phyloP scores from a whole-genome alignment of 2,888 invertebrate species.

The Papilio elwesi region DNA sequence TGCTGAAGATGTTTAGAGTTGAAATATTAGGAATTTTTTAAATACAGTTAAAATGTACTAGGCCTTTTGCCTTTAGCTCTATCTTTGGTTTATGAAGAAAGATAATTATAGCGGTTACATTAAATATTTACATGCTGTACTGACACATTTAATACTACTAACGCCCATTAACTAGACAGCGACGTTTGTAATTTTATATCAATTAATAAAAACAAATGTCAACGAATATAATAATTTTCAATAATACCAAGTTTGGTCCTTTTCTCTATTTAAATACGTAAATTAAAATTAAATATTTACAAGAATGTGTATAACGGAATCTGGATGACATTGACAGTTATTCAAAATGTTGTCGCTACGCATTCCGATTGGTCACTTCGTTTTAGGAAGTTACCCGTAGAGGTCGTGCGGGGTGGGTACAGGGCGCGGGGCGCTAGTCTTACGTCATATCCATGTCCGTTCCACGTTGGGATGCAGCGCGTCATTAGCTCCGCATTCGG shows the following conservation, averaged over 20 bases:
- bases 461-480: constrained; percentile 52
- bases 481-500: constrained; percentile 56
- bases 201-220: background rate
- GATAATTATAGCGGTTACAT: background rate
- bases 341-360: background rate
- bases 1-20: background rate
- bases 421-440: constrained; percentile 53
- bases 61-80: background rate
- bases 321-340: constrained; percentile 2
- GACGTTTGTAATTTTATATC: background rate
- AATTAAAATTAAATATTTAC: background rate
- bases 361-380: constrained; percentile 4
- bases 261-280: background rate
- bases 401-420: constrained; percentile 71
- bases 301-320: constrained; percentile 10
- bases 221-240: background rate
- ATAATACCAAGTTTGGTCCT: constrained; percentile 14
- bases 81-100: constrained; percentile 6
- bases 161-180: background rate
- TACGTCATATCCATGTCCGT: constrained; percentile 71
- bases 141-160: constrained; percentile 2
- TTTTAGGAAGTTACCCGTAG: constrained; percentile 60
- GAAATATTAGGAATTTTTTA: background rate
- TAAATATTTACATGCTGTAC: background rate
- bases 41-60: background rate